Conservation (phyloP, 1,140 invertebrate genomes). For the Ephestia elutella region DNA sequence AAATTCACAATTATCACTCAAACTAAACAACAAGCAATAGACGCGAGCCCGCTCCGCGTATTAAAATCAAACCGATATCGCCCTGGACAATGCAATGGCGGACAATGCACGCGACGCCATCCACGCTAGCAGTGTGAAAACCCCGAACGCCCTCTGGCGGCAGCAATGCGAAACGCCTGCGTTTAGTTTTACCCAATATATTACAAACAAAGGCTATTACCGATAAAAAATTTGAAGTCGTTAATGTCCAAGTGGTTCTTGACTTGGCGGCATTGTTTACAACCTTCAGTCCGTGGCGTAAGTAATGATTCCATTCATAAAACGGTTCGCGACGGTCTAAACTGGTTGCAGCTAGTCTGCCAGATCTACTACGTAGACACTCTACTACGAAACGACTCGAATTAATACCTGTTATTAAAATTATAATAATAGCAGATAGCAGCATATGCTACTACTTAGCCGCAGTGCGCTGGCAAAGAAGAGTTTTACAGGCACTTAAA, state of each 20-base stretch:
- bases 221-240: neutral
- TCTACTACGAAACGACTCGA: neutral
- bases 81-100: too few relatives aligned
- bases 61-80: too few relatives aligned
- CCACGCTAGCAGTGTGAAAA: too few relatives aligned
- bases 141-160: too few relatives aligned
- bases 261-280: neutral
- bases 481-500: neutral
- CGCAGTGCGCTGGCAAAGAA: too few relatives aligned
- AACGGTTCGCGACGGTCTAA: neutral
- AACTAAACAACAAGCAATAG: too few relatives aligned
- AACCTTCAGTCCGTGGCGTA: neutral
- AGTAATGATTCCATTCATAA: neutral
- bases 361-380: neutral
- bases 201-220: neutral
- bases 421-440: conserved; percentile 14
- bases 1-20: too few relatives aligned
- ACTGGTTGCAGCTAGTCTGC: neutral
- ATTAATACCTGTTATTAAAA: neutral
- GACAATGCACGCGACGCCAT: too few relatives aligned
- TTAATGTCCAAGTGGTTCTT: neutral
- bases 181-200: too few relatives aligned
- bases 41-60: too few relatives aligned
- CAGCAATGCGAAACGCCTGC: too few relatives aligned
- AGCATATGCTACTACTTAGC: conserved; percentile 17